Evolutionary conservation across 2,113 vertebrate genomes (phyloP).

Genomic region (Climacteris rufus): DNA sequence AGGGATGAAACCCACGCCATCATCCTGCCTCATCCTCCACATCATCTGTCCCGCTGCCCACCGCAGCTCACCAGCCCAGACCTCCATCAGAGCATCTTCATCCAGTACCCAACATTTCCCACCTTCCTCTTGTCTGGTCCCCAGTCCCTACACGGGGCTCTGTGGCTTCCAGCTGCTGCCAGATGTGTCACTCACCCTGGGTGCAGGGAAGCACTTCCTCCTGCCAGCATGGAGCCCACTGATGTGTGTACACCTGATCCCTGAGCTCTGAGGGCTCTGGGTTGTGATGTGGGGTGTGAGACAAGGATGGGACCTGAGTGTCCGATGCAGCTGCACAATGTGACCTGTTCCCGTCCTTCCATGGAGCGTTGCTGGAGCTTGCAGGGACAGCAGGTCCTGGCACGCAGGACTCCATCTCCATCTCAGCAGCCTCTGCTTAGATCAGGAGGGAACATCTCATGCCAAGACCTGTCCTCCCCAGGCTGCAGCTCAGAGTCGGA

Average conservation of each 20-base stretch:
- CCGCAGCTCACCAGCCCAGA: background rate
- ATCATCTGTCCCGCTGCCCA: background rate
- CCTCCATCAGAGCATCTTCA: background rate
- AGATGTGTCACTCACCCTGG: background rate
- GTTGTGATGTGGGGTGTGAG: background rate
- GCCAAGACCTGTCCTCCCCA: constrained; percentile 40
- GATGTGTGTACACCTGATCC: background rate
- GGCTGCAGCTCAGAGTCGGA: background rate
- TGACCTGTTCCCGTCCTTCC: background rate
- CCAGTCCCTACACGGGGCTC: rapidly evolving
- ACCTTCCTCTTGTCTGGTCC: background rate
- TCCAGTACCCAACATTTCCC: background rate
- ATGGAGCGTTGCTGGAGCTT: background rate
- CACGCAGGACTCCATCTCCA: background rate
- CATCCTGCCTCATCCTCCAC: background rate
- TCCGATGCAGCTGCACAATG: background rate
- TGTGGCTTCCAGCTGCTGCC: background rate
- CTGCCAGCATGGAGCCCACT: rapidly evolving
- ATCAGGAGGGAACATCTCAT: constrained; percentile 7
- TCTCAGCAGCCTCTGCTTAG: constrained; percentile 15
- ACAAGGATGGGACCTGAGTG: background rate
- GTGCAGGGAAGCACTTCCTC: background rate
- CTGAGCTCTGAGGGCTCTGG: rapidly evolving
- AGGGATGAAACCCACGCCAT: background rate
- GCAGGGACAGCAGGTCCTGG: background rate